Percentiles rank a stretch among this genome's conserved stretches.
Evolutionary conservation across 1,140 invertebrate species (phyloP).

Genomic region (Limonius californicus): DNA sequence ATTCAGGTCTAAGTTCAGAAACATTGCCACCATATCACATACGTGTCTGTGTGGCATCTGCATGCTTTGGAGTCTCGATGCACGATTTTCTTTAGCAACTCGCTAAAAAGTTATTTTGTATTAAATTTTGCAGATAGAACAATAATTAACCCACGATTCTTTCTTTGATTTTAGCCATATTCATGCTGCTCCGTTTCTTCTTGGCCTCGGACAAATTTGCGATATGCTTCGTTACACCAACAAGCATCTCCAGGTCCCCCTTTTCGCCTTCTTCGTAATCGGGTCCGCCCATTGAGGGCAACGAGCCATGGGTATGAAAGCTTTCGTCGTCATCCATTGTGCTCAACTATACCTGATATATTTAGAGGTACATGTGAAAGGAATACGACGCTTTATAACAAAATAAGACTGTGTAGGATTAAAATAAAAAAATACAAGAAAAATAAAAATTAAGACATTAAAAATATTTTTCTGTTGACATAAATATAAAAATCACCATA

Average conservation of each 20-base stretch:
- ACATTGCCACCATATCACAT: slow-evolving; percentile 58
- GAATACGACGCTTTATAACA: no score
- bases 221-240: slow-evolving; percentile 30
- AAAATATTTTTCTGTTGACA: no score
- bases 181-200: slow-evolving; percentile 21
- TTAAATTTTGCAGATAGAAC: neutral
- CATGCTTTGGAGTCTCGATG: slow-evolving; percentile 48
- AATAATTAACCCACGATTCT: no score
- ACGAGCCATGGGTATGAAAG: slow-evolving; percentile 26
- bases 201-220: slow-evolving; percentile 15
- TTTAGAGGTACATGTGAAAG: no score
- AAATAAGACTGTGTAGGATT: no score
- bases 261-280: neutral
- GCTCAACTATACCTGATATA: no score
- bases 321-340: no score
- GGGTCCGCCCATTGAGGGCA: neutral
- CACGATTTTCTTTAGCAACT: slow-evolving; percentile 34
- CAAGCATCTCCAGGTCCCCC: slow-evolving; percentile 27
- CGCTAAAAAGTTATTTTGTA: neutral
- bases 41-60: slow-evolving; percentile 58
- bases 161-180: neutral
- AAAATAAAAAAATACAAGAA: no score
- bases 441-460: no score
- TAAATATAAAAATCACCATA: no score
- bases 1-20: slow-evolving; percentile 53